Percentiles rank a stretch among this genome's conserved stretches.
These are phyloP conservation scores for Habroteleia sp. DNA, from an alignment of 2,888 invertebrate species.

Conservation along the genomic window DNA sequence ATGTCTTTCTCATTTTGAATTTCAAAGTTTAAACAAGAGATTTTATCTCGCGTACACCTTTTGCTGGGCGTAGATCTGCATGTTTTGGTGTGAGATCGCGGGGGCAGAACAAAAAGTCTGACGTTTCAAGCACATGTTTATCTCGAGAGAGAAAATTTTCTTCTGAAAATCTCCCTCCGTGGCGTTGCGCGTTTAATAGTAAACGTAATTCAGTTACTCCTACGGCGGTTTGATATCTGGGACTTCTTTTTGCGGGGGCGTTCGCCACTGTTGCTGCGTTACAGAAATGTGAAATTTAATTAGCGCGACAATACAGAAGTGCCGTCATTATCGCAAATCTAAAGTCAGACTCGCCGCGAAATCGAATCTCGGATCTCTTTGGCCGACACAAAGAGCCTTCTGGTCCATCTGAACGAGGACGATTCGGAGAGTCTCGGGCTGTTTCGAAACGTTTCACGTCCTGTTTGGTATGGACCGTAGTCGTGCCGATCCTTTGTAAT, in stretches of 20 bases:
- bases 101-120: conserved; percentile 37
- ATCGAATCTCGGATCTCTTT: conserved; percentile 63
- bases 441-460: conserved; percentile 73
- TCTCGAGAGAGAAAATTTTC: conserved; percentile 33
- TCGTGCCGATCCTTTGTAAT: conserved; percentile 78
- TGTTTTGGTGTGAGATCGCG: conserved; percentile 33
- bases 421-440: conserved; percentile 62
- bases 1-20: conserved; percentile 67
- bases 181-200: conserved; percentile 1
- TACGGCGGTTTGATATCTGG: conserved; percentile 18
- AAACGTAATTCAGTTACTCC: conserved; percentile 27
- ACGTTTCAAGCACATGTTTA: conserved; percentile 34
- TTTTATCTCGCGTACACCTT: conserved; percentile 62
- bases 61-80: conserved; percentile 43
- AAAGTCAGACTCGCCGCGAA: conserved; percentile 54
- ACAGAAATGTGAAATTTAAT: conserved; percentile 46
- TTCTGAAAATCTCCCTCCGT: conserved; percentile 8
- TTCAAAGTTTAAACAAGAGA: conserved; percentile 71
- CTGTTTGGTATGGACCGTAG: conserved; percentile 74
- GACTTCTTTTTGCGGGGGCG: conserved; percentile 5
- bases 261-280: conserved; percentile 17
- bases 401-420: conserved; percentile 57
- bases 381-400: conserved; percentile 60
- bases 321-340: conserved; percentile 59
- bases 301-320: conserved; percentile 49